Base-by-base conservation (phyloP, 2,113 vertebrate genomes). In the Chaetorhynchus papuensis region DNA sequence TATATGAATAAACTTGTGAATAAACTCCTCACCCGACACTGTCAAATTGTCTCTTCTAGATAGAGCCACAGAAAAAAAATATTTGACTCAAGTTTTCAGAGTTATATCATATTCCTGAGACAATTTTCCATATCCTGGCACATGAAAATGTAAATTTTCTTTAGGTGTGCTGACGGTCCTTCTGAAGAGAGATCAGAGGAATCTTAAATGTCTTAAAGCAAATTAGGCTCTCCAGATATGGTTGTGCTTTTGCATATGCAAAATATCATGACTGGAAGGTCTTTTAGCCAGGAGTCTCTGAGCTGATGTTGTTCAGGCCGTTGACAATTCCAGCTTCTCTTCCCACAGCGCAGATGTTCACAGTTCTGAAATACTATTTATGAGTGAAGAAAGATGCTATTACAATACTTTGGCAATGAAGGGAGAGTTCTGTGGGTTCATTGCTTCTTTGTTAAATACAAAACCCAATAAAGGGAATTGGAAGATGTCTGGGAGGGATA, bases 181-280 rank as follows among this genome's bases (percentile, higher is more conserved):
- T 78, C 79, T 93, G 83, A 94, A 92, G 84, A 91, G 90, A 95
- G 83, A 96, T 96, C 96, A 93, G 81, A 95, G 61, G 77, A 95
- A 92, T 96, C 84, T 93, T 68, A 87, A 87, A 93, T 93, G 86
- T 92, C 92, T 92, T 90, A 31, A 90, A 96, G 94, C 90, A 84
- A 93, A 93, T 41, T 57, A 69, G 59, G 45, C 76, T 90, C 77
- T 94, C 57, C 42, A 94, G 92, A 84, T 87, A 89, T 39, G 76
- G 71, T 39, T 82, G 57, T 91, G 49, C 86, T 87, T 89, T 76
- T 84, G 83, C 90, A 95, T 92, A 92, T 97, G 90, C 61, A 76
- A 90, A 96, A 72, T 87, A 30, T 15, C 47, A 20, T n/a, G 59
- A 63, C 76, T 76, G 76, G 82, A 53, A 94, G 61, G 76, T 82